These are phyloP conservation scores for Gadopsis marmoratus DNA, from an alignment of 2,797 vertebrate species.

Conservation along the genomic window DNA sequence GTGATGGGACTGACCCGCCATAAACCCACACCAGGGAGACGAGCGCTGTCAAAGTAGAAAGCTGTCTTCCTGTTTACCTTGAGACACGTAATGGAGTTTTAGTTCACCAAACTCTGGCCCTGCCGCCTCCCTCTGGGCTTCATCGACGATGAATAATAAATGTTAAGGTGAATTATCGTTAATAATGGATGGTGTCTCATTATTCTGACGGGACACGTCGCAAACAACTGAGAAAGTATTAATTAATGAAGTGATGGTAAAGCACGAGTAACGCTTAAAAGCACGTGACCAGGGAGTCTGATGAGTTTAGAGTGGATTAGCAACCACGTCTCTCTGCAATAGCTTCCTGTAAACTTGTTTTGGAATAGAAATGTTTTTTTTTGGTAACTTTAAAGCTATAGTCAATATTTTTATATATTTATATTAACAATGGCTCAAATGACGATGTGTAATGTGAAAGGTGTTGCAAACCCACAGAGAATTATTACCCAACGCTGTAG, in stretches of 20 bases:
- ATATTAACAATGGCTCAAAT: not conserved
- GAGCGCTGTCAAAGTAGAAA: conserved; percentile 46
- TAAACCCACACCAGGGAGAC: conserved; percentile 55
- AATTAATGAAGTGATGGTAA: conserved; percentile 54
- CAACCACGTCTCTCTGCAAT: not conserved
- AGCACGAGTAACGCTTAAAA: conserved; percentile 22
- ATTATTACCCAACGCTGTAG: not conserved
- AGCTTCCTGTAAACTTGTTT: not conserved
- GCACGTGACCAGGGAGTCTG: conserved; percentile 1
- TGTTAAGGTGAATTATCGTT: conserved; percentile 58
- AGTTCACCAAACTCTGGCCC: conserved; percentile 63
- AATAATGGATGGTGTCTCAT: conserved; percentile 70
- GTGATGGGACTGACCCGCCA: conserved; percentile 60
- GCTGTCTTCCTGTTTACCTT: conserved; percentile 56
- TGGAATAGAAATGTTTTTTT: not conserved
- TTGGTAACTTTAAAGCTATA: not conserved
- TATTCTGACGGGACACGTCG: conserved; percentile 59
- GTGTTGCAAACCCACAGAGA: not conserved
- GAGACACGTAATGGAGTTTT: conserved; percentile 61
- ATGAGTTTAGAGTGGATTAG: conserved; percentile 4
- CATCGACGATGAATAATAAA: conserved; percentile 68
- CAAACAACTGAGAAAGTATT: conserved; percentile 53
- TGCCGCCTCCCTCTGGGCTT: conserved; percentile 45
- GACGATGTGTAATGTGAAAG: not conserved
- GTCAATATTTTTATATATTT: conserved; percentile 1